These are phyloP conservation scores for Montipora capitata DNA, from an alignment of 92 coral and sea anemone genomes.

Conservation along the genomic window DNA sequence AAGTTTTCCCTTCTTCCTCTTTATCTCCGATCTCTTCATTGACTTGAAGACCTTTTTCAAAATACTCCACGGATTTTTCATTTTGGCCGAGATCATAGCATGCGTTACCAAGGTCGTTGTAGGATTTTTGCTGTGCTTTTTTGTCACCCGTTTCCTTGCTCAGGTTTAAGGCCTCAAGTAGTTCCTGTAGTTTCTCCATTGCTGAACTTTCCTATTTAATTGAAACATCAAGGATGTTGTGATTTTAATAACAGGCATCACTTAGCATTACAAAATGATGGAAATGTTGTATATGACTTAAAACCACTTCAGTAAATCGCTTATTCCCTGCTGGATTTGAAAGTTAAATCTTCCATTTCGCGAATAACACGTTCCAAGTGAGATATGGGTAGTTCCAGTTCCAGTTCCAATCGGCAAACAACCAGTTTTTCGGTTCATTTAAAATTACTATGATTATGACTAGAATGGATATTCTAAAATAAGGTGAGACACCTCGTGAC, in stretches of 20 bases:
- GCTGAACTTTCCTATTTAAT: slow-evolving; percentile 10
- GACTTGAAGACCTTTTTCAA: not conserved
- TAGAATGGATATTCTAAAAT: no score
- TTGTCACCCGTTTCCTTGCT: slow-evolving; percentile 29
- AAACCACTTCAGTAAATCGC: not conserved
- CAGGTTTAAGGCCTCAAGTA: slow-evolving; percentile 33
- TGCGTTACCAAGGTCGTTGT: not conserved
- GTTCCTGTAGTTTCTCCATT: slow-evolving; percentile 21
- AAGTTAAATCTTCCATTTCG: not conserved
- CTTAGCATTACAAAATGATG: not conserved
- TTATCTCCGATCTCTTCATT: slow-evolving; percentile 8
- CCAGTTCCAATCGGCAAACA: no score
- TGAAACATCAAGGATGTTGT: not conserved
- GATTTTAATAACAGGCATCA: not conserved
- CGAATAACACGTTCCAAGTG: no score
- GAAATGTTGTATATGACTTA: not conserved
- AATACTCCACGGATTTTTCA: slow-evolving; percentile 18
- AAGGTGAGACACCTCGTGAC: no score
- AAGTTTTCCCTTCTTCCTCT: slow-evolving; percentile 9
- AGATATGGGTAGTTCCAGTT: no score
- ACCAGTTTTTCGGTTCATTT: no score
- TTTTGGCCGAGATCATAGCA: not conserved
- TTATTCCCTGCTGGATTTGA: not conserved
- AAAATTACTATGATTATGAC: no score
- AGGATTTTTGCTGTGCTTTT: slow-evolving; percentile 9